These are phyloP conservation scores for Nymphalis io DNA, from an alignment of 1,140 invertebrate genomes.

Conservation along the genomic window DNA sequence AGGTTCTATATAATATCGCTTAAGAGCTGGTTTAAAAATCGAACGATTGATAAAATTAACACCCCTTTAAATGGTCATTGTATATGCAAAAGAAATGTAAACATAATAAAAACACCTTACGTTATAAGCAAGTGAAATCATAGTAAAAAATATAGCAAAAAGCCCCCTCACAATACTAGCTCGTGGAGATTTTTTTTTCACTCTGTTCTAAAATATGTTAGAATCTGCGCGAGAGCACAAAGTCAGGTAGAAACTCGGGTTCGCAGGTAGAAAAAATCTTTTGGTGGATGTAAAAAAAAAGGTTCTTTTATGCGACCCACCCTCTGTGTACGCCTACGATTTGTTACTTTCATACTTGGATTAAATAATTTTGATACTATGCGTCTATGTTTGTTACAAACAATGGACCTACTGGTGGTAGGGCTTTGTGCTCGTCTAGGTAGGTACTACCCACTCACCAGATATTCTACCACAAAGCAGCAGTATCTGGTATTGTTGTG, in stretches of 20 bases:
- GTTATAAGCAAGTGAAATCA: slow-evolving; percentile 60
- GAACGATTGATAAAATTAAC: slow-evolving; percentile 7
- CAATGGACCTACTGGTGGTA: no score
- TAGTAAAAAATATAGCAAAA: slow-evolving; percentile 67
- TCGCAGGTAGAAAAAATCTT: slow-evolving; percentile 76
- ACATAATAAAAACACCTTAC: slow-evolving; percentile 52
- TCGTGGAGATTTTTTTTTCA: slow-evolving; percentile 49
- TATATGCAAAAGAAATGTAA: slow-evolving; percentile 44
- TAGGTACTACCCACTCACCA: no score
- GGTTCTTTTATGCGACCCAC: slow-evolving; percentile 70
- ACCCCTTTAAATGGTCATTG: slow-evolving; percentile 29
- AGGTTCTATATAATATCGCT: neutral
- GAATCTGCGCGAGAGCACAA: slow-evolving; percentile 63
- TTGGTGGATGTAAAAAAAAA: slow-evolving; percentile 67
- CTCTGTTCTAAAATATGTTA: slow-evolving; percentile 51
- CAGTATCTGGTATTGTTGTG: no score
- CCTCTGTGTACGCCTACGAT: slow-evolving; percentile 69
- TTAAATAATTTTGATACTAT: slow-evolving; percentile 49
- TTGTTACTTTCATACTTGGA: slow-evolving; percentile 41
- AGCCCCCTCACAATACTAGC: slow-evolving; percentile 52
- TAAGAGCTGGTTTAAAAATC: neutral
- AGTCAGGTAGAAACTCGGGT: slow-evolving; percentile 65
- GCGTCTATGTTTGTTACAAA: no score
- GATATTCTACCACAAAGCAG: no score
- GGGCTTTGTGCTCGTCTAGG: no score